Evolutionary conservation across 2,113 vertebrate species (phyloP), one percentile per base, ranked within the genome.

Genomic region (Nansenia antarctica): DNA sequence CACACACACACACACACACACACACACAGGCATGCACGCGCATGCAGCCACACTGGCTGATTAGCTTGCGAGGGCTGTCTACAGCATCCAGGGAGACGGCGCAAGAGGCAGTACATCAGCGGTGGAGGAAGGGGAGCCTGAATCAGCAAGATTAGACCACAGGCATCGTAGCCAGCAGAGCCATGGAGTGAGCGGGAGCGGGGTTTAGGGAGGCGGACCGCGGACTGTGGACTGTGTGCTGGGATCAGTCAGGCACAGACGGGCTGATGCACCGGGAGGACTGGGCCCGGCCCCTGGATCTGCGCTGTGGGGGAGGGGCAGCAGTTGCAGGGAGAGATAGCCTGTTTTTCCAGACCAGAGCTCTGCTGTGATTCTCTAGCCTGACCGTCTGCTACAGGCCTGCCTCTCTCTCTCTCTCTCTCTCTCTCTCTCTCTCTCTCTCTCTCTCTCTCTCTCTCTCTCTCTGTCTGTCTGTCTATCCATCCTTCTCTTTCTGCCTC

Each of bases 11-110:
- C 32, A 47, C 55, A 53, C 57, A 76, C 72, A 76, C 60, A 76
- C 78, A 68, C 69, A 67, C 70, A 76, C 76, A 15, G 55, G 26
- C 64, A 84, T 75, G 83, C 90, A 87, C 85, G 81, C 87, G 83
- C 87, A 67, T 82, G 84, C 87, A 85, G 82, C 85, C 89, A 90
- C 88, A 87, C 87, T 76, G 85, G 83, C 87, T 91, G 90, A 92
- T 91, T 90, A 90, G 91, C 90, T 90, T 89, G 89, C 89, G 76
- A 85, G 87, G 83, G 83, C 87, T 86, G 89, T 92, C 90, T 88
- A 82, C 89, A 87, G 87, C 89, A 90, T 88, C 87, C 88, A 81
- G 87, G 85, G 89, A 88, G 88, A 90, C 89, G 79, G 87, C 83
- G 82, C 79, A 74, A 60, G 80, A 82, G 81, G 80, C 83, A 85